Percentiles rank a stretch among this genome's conserved stretches.
Evolutionary conservation across 2,797 vertebrate species (phyloP).

Genomic region (Somateria mollissima): DNA sequence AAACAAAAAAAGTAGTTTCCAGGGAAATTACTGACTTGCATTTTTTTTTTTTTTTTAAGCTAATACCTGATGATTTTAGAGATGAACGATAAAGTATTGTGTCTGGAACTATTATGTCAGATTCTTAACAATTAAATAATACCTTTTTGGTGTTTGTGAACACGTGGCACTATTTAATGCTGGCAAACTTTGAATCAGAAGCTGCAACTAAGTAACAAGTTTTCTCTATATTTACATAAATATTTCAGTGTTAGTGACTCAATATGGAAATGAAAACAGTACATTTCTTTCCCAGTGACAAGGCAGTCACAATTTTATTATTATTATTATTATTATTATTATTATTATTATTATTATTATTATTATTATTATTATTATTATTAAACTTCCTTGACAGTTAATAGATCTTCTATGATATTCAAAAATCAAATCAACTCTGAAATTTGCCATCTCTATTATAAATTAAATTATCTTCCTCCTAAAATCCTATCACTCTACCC

Average conservation of each 20-base stretch:
- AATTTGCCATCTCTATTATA: neutral
- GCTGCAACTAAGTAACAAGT: neutral
- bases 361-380: neutral
- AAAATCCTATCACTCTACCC: neutral
- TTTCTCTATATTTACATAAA: neutral
- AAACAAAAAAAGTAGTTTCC: neutral
- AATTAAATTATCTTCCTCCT: neutral
- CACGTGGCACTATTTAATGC: neutral
- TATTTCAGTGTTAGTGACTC: neutral
- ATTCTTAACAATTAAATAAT: neutral
- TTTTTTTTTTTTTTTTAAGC: neutral
- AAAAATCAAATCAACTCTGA: neutral
- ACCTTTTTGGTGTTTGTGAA: neutral
- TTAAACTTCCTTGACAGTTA: neutral
- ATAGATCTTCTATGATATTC: neutral
- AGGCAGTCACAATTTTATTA: neutral
- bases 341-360: neutral
- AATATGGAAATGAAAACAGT: neutral
- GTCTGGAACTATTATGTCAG: neutral
- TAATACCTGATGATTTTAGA: neutral
- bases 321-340: neutral
- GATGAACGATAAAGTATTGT: neutral
- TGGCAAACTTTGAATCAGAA: neutral
- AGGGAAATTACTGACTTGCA: neutral
- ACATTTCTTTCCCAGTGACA: neutral